Evolutionary conservation across 2,888 invertebrate genomes (phyloP).

Genomic region (Heliothis peltigera): DNA sequence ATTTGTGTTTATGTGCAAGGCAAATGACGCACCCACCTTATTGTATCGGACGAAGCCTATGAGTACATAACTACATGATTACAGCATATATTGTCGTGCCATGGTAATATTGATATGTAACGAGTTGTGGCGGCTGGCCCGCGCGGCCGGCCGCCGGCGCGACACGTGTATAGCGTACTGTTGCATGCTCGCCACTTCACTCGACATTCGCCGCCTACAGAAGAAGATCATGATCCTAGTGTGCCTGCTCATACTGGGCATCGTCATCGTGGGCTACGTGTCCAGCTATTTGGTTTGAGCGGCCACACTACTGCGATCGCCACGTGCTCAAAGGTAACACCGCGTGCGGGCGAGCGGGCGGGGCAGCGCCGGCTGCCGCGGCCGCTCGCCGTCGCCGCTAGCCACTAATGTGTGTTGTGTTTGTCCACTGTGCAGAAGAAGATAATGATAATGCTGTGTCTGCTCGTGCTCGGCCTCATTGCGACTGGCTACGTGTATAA

Average conservation of each 20-base stretch:
- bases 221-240: slow-evolving; percentile 98
- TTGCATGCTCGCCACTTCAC: slow-evolving; percentile 80
- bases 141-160: slow-evolving; percentile 61
- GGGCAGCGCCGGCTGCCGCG: slow-evolving; percentile 50
- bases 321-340: slow-evolving; percentile 85
- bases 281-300: slow-evolving; percentile 91
- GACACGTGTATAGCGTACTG: slow-evolving; percentile 84
- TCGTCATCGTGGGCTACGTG: slow-evolving; percentile 94
- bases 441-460: slow-evolving; percentile 97
- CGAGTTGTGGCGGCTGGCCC: slow-evolving; percentile 65
- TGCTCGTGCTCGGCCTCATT: slow-evolving; percentile 94
- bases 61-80: slow-evolving; percentile 33
- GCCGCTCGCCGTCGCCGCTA: slow-evolving; percentile 76
- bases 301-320: slow-evolving; percentile 68
- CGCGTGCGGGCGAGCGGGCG: slow-evolving; percentile 70
- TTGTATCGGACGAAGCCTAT: slow-evolving; percentile 47
- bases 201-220: slow-evolving; percentile 88
- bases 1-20: slow-evolving; percentile 64
- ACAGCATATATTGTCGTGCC: slow-evolving; percentile 40
- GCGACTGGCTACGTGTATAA: slow-evolving; percentile 89
- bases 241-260: slow-evolving; percentile 95
- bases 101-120: slow-evolving; percentile 59
- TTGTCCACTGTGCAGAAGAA: slow-evolving; percentile 95
- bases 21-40: slow-evolving; percentile 85
- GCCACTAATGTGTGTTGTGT: slow-evolving; percentile 85